phyloP scores from a whole-genome alignment of 30 jellyfish, hydroid and myxozoan species.

The Hydra vulgaris region DNA sequence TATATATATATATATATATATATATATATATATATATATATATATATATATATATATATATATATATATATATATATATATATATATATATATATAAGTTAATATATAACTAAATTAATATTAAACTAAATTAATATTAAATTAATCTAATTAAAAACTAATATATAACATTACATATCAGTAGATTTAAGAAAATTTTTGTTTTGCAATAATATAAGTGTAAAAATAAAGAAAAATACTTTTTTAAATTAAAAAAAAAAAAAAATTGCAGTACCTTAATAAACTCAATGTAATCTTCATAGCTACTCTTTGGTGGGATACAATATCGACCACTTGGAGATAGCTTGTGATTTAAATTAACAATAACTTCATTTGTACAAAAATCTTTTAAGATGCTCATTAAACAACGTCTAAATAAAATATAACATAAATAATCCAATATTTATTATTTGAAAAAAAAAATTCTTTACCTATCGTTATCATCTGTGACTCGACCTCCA shows the following conservation, averaged over 20 bases:
- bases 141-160: too few species aligned
- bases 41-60: too few species aligned
- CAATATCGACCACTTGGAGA: constrained; percentile 85
- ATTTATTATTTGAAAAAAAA: background rate
- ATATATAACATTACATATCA: too few species aligned
- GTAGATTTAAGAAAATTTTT: too few species aligned
- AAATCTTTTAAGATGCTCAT: constrained; percentile 88
- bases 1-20: too few species aligned
- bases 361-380: constrained; percentile 60
- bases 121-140: too few species aligned
- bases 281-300: constrained; percentile 81
- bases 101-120: too few species aligned
- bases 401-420: constrained; percentile 65
- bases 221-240: background rate
- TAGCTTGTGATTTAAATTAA: constrained; percentile 77
- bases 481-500: constrained; percentile 98
- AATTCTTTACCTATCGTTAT: constrained; percentile 60
- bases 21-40: too few species aligned
- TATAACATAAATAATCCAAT: background rate
- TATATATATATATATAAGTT: too few species aligned
- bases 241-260: background rate
- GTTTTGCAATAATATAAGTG: too few species aligned
- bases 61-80: too few species aligned
- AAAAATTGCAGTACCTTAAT: too few species aligned
- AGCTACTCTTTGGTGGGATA: constrained; percentile 64